Base-by-base conservation (phyloP, 2,797 vertebrate genomes). In the Acomys russatus region DNA sequence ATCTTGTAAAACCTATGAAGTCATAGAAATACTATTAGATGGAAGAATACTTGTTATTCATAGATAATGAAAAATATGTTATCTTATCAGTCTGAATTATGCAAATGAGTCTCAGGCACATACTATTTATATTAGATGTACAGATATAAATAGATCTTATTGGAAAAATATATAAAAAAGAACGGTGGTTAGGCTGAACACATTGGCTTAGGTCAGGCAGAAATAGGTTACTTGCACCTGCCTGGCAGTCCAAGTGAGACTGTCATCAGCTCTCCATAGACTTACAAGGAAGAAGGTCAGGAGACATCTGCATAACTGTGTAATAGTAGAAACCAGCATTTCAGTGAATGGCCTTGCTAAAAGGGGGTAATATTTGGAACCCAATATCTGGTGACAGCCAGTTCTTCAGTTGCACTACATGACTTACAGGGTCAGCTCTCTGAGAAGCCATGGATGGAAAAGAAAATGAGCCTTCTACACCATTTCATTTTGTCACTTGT, bases 11-110 rank as follows among this genome's bases (percentile, higher is more conserved):
- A 23, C 77, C 38, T 85, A 87, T 23, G 83, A 82, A 93, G 64
- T 64, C n/a, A 80, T 79, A 82, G 71, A 79, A 92, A 83, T 78
- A 83, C 77, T 86, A 76, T 88, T 83, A 64, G 33, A 71, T 51
- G 85, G 51, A 94, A n/a, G 38, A 86, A 44, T 10, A 1, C 77
- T 9, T 85, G 14, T 2, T 84, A 30, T 79, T 93, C 33, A 30
- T 7, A 71, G 23, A 91, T 68, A 14, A 82, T 88, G 71, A 88
- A 74, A 86, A 85, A 49, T 88, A 23, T 77, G 18, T 20, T 91
- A 18, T 76, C 5, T 85, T 90, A 82, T 86, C 14, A 68, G 33
- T 61, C 8, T 70, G 11, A 3, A 64, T 96, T 87, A 63, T 56
- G 25, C 44, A 89, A 86, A 91, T 17, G 6, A 9, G 4, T n/a